Percentiles rank a stretch among this genome's conserved stretches.
Evolutionary conservation across 2,797 vertebrate species (phyloP).

Genomic region (Cynopterus sphinx): DNA sequence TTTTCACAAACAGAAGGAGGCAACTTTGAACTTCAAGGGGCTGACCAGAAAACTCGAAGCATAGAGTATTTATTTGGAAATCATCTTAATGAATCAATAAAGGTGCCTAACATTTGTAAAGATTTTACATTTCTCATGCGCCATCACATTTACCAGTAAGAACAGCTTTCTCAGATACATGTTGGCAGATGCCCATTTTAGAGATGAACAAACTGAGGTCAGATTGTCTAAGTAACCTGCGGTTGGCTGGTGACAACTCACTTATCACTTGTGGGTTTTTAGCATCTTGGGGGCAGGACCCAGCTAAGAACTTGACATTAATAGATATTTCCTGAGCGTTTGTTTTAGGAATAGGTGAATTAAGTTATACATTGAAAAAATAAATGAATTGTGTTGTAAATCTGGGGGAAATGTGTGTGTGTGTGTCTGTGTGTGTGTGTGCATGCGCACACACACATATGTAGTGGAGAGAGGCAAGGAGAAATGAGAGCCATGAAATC

Average conservation of each 20-base stretch:
- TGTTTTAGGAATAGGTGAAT: neutral
- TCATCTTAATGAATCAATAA: neutral
- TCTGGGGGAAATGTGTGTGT: neutral
- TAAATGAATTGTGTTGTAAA: neutral
- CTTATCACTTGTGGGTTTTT: neutral
- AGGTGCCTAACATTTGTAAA: neutral
- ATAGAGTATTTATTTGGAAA: neutral
- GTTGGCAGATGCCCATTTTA: neutral
- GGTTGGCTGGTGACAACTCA: neutral
- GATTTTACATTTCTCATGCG: neutral
- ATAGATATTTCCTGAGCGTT: neutral
- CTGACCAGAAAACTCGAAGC: neutral
- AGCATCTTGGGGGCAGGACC: neutral
- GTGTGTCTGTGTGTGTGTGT: rapidly evolving
- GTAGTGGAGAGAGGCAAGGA: rapidly evolving
- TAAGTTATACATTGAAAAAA: neutral
- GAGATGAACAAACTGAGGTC: neutral
- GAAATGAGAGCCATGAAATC: neutral
- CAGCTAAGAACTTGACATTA: neutral
- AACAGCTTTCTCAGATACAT: neutral
- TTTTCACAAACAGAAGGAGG: neutral
- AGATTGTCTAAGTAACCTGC: neutral
- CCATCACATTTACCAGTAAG: neutral
- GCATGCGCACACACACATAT: rapidly evolving
- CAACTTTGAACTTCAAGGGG: neutral